Base-by-base conservation (phyloP, 37 sponge, comb jelly and placozoan species). In the Tethya wilhelma region DNA sequence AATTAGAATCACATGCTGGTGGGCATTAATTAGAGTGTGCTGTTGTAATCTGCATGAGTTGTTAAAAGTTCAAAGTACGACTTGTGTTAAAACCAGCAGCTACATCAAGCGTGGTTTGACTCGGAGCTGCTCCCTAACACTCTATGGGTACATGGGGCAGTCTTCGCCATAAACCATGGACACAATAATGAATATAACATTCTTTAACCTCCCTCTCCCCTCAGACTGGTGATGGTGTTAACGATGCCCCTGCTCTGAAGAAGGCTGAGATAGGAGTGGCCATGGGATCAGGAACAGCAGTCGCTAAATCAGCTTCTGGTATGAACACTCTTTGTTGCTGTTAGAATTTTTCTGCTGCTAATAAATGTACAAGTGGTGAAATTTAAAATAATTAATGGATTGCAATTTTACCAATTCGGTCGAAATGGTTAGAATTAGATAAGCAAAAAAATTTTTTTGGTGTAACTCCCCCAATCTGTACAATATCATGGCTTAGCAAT, bases 201-300 rank as follows among this genome's bases (percentile, higher is more conserved):
- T 65, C 25, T 25, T 45, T 22, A 36, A 8, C 4, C 55, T 71
- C 43, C 45, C 19, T 30, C 20, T 63, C 37, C 38, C 11, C 65
- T 8, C 63, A 93, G 94, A 99, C 99, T 86, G 99, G 99, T 37
- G 99, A 99, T 87, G 99, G 99, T 64, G 99, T 99, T 26, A 99
- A 99, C 55, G 99, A 99, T 90, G 99, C 99, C 53, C 99, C 99
- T 56, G 99, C 99, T 42, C 84, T 99, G 76, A 99, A 96, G 90
- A 93, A 96, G 74, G 99, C 99, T 20, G 99, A 96, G 77, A 99
- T 99, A 68, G 99, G 99, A 38, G 83, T 99, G 12, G 99, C 99
- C 40, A 99, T 99, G 99, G 99, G 99, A 67, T 94, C 99, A 38
- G 99, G 99, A 60, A 99, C 99, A 49, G 99, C 96, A 33, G 99